Conservation (phyloP, 2,797 vertebrate genomes). For the Pteropus rufus region DNA sequence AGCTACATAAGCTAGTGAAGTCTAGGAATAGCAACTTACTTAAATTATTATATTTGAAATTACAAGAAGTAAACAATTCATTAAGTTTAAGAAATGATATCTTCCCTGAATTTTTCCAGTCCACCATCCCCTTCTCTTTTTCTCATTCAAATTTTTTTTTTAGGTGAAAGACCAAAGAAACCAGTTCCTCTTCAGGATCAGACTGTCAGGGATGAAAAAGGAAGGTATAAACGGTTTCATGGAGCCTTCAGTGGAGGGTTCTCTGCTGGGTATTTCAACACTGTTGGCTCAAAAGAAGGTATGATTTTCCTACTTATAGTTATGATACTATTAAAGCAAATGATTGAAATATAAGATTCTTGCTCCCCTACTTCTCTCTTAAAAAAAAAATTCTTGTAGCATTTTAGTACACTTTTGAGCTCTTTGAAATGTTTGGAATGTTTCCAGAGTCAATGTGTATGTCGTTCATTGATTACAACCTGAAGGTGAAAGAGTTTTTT, state of each 20-base stretch:
- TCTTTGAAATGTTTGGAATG: background rate
- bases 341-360: background rate
- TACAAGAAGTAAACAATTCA: background rate
- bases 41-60: background rate
- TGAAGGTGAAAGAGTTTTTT: background rate
- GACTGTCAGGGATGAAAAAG: conserved; percentile 95
- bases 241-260: conserved; percentile 98
- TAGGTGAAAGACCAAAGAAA: conserved; percentile 91
- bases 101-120: background rate
- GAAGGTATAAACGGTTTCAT: conserved; percentile 93
- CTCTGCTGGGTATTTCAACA: conserved; percentile 97
- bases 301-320: background rate
- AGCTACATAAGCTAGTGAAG: background rate
- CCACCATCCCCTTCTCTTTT: background rate
- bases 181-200: conserved; percentile 94
- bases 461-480: background rate
- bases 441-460: background rate
- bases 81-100: background rate
- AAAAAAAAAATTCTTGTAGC: background rate
- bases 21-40: background rate
- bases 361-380: background rate
- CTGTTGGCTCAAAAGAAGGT: conserved; percentile 98
- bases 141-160: background rate
- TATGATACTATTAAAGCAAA: background rate
- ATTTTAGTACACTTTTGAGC: background rate